Evolutionary conservation across 2,113 vertebrate species (phyloP).

Genomic region (Alectura lathami): DNA sequence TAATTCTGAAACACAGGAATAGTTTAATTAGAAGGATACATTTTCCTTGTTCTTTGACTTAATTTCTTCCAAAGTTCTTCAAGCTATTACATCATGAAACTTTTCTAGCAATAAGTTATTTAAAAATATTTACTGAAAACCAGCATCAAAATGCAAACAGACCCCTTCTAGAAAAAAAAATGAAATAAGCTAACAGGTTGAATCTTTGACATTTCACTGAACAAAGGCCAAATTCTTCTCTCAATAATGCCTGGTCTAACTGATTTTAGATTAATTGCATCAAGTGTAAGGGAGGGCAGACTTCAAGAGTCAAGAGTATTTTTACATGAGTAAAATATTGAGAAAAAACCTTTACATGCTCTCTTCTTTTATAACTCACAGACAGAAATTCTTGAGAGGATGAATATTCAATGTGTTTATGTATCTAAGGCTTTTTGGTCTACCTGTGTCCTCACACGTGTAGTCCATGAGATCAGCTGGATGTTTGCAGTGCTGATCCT

Average conservation of each 20-base stretch:
- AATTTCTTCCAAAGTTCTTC: neutral
- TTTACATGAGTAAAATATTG: neutral
- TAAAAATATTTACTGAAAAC: neutral
- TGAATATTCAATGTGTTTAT: neutral
- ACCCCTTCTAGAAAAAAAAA: neutral
- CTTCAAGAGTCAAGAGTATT: neutral
- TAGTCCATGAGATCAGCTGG: neutral
- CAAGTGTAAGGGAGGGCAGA: neutral
- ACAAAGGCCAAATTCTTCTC: neutral
- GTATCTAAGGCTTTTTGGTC: neutral
- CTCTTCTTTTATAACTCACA: neutral
- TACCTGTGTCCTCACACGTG: neutral
- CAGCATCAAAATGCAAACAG: neutral
- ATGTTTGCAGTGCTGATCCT: neutral
- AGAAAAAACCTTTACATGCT: neutral
- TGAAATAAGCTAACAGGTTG: neutral
- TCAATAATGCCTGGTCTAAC: neutral
- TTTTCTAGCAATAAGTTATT: neutral
- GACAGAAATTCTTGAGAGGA: rapidly evolving
- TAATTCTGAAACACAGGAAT: neutral
- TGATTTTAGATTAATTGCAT: neutral
- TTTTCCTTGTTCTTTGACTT: neutral
- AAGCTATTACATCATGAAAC: neutral
- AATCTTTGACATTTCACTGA: neutral
- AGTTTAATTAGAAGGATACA: neutral